Percentiles rank a stretch among this genome's conserved stretches.
These are phyloP conservation scores for Sebastes trivittatus DNA, from an alignment of 2,797 vertebrate species.

Conservation along the genomic window DNA sequence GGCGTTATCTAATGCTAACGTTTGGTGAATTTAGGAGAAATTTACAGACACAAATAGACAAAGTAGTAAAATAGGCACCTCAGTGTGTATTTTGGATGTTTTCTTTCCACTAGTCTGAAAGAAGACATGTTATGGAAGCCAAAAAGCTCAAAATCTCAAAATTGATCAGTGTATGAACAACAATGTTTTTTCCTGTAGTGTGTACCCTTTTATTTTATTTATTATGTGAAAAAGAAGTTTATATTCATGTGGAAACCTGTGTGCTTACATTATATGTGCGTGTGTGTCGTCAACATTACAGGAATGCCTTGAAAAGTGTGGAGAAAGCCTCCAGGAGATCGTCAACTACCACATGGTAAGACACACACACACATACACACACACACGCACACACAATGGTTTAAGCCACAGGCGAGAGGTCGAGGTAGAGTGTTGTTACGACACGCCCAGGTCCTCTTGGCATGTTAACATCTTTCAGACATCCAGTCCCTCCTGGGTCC, in stretches of 20 bases:
- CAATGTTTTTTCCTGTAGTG: too few species aligned
- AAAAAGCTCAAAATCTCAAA: too few species aligned
- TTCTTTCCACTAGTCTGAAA: too few species aligned
- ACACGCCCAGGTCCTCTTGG: slow-evolving; percentile 46
- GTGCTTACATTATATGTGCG: not conserved
- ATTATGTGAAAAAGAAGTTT: not conserved
- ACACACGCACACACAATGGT: slow-evolving; percentile 9
- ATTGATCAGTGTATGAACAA: too few species aligned
- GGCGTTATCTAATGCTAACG: too few species aligned
- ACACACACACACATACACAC: slow-evolving; percentile 23
- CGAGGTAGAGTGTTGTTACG: not conserved
- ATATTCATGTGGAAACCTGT: not conserved
- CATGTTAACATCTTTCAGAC: slow-evolving; percentile 58
- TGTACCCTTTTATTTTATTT: not conserved
- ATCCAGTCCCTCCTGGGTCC: slow-evolving; percentile 30
- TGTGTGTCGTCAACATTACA: slow-evolving; percentile 61
- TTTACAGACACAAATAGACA: too few species aligned
- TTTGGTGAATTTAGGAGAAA: too few species aligned
- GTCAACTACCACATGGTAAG: slow-evolving; percentile 98
- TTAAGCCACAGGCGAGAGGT: slow-evolving; percentile 30
- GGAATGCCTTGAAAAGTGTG: slow-evolving; percentile 97
- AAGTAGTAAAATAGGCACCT: too few species aligned
- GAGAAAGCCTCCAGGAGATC: slow-evolving; percentile 96
- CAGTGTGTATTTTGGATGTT: too few species aligned
- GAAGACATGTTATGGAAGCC: too few species aligned